These are phyloP conservation scores for Antheraea assamensis DNA, from an alignment of 2,888 invertebrate genomes.

Conservation along the genomic window DNA sequence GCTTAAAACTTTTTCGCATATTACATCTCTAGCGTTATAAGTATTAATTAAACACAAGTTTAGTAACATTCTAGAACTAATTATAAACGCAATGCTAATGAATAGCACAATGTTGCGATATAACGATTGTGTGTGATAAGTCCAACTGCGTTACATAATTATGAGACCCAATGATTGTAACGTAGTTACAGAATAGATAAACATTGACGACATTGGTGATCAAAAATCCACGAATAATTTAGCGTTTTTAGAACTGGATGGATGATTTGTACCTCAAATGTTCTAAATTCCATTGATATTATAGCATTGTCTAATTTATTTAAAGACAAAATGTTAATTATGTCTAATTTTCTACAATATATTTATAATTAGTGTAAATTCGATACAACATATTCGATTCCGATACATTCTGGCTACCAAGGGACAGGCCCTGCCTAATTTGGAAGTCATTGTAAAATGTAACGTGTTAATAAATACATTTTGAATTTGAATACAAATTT, in stretches of 20 bases:
- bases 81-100: conserved; percentile 7
- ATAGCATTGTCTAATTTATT: background rate
- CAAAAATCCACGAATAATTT: conserved; percentile 1
- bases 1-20: background rate
- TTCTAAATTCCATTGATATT: background rate
- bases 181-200: conserved; percentile 2
- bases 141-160: conserved; percentile 4
- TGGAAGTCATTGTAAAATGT: too few relatives aligned
- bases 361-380: too few relatives aligned
- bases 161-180: background rate
- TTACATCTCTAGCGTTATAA: background rate
- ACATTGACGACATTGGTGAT: background rate
- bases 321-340: too few relatives aligned
- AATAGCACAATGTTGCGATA: background rate
- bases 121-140: conserved; percentile 1
- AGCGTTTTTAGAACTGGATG: background rate
- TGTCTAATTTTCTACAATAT: too few relatives aligned
- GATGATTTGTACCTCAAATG: background rate
- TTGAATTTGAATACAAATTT: too few relatives aligned
- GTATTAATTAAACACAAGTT: background rate
- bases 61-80: conserved; percentile 11
- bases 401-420: too few relatives aligned
- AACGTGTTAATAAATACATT: too few relatives aligned
- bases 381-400: too few relatives aligned
- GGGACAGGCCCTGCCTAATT: too few relatives aligned